A percentile compares a stretch with the other conserved stretches of the same genome.
Evolutionary conservation across 2,888 invertebrate species (phyloP).

Genomic region (Scaptomyza cyrtandrae): DNA sequence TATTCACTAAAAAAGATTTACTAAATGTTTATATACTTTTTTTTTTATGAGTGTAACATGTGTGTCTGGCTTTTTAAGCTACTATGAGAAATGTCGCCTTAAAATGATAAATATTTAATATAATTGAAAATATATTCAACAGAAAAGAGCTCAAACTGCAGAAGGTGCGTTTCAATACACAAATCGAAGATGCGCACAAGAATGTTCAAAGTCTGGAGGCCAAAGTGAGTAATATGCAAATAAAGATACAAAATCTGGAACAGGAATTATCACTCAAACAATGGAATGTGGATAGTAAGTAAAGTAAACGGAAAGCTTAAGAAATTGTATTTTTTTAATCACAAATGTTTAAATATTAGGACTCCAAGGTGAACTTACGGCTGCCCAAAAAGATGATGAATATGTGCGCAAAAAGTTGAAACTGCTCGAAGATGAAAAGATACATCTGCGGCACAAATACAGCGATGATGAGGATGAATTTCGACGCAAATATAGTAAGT

Average conservation of each 20-base stretch:
- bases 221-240: conserved; percentile 82
- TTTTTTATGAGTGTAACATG: not conserved
- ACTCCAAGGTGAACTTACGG: conserved; percentile 83
- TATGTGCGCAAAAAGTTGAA: conserved; percentile 83
- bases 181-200: conserved; percentile 83
- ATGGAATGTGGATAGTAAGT: conserved; percentile 84
- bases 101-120: not conserved
- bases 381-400: conserved; percentile 84
- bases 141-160: conserved; percentile 84
- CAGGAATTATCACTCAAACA: conserved; percentile 83
- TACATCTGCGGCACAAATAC: conserved; percentile 80
- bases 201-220: conserved; percentile 81
- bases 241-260: conserved; percentile 83
- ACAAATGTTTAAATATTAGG: conserved; percentile 60
- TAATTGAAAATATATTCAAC: not conserved
- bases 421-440: conserved; percentile 83
- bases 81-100: not conserved
- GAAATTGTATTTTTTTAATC: no score
- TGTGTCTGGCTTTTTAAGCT: conserved; percentile 44
- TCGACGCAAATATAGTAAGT: conserved; percentile 81
- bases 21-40: conserved; percentile 57
- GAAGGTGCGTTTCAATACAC: conserved; percentile 82
- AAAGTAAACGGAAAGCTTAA: no score
- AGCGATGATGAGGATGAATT: conserved; percentile 83
- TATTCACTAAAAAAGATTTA: conserved; percentile 43